A percentile compares a stretch with the other conserved stretches of the same genome.
Conservation (phyloP, 2,113 vertebrate species). For the Microcebus murinus region DNA sequence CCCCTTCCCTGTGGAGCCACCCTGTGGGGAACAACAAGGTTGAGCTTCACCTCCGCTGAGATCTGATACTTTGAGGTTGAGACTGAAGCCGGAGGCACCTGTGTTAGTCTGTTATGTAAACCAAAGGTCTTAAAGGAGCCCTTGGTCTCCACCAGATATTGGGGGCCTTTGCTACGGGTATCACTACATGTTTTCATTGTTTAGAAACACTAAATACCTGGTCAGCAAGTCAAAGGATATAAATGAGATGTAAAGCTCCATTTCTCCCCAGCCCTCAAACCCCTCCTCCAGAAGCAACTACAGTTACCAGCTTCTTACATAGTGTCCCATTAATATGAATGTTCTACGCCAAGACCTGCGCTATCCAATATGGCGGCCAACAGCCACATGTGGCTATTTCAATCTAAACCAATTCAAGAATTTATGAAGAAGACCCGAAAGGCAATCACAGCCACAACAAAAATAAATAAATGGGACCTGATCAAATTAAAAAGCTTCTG, state of each 20-base stretch:
- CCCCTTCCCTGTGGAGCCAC: slow-evolving; percentile 69
- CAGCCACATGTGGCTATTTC: neutral
- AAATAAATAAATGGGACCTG: too few species aligned
- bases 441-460: too few species aligned
- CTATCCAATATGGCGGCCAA: neutral
- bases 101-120: too few species aligned
- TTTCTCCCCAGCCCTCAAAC: neutral
- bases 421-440: too few species aligned
- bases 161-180: neutral
- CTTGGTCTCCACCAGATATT: neutral
- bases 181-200: neutral
- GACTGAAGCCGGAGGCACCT: neutral
- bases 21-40: neutral
- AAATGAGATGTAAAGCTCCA: neutral
- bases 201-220: neutral
- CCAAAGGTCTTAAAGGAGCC: neutral
- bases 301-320: neutral
- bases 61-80: neutral
- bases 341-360: neutral
- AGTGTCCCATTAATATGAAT: neutral
- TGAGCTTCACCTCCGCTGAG: neutral
- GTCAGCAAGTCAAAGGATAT: neutral
- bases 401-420: neutral
- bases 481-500: too few species aligned
- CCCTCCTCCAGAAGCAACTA: neutral